Base-by-base conservation (phyloP, 1,140 invertebrate species). In the Drosophila rhopaloa region DNA sequence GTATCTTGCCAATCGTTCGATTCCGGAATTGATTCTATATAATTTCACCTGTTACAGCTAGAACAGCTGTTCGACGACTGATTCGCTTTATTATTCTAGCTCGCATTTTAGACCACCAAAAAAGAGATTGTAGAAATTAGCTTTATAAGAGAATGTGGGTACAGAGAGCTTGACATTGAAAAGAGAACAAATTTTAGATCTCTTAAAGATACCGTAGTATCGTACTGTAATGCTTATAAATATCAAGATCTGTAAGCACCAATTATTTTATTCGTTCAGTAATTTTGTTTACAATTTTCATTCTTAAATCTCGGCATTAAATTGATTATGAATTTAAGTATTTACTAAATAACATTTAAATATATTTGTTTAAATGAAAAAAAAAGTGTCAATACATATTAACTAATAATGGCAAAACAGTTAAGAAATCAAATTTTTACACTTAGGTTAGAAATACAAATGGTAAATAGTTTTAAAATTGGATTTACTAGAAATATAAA, bases 51-150 rank as follows among this genome's bases (percentile, higher is more conserved):
- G 35, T 8, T 7, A n/a, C 13, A 9, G 10, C 7, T 13, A 7
- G 9, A 44, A 60, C 40, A 60, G 55, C 8, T 65, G 19, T 46
- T 46, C 0, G 11, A n/a, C 6, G 35, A 61, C 56, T 62, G 5
- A 48, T 29, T 19, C 13, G 4, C 7, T 32, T 47, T 66, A 10
- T 14, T 4, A 32, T 9, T 4, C 2, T 10, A 7, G 14, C 29
- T 60, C 16, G 9, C 24, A 6, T 47, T 7, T 32, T 32, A 32
- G 29, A 2, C 1, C 4, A 7, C 11, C 6, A 8, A 11, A 43
- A n/a, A 13, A 38, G 29, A 37, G 29, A 13, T 37, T 11, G 13
- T 3, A 4, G 4, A 59, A 50, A 24, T 32, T 9, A 14, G 56
- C 41, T 8, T 10, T 5, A 0, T 4, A n/a, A 13, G 0, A 44